A percentile compares a stretch with the other conserved stretches of the same genome.
Conservation (phyloP, 2,797 vertebrate genomes). For the Chaenodraco wilsoni region DNA sequence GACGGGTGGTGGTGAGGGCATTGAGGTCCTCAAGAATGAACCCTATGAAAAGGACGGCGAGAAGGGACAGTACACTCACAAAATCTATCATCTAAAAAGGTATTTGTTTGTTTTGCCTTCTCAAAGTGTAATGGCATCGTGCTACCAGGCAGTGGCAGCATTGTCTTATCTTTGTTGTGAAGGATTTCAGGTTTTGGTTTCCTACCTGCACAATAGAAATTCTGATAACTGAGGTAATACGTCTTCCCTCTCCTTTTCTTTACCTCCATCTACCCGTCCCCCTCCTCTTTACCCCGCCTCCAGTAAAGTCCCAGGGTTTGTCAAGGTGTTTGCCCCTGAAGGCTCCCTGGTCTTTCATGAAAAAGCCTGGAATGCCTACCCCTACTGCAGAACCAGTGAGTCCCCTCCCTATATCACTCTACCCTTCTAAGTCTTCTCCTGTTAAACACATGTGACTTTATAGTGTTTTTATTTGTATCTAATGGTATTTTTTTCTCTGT, state of each 20-base stretch:
- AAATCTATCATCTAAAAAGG: conserved; percentile 90
- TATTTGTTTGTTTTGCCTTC: conserved; percentile 4
- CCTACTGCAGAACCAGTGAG: conserved; percentile 96
- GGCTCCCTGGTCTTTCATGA: conserved; percentile 93
- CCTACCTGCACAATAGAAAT: conserved; percentile 7
- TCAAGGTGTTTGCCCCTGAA: conserved; percentile 91
- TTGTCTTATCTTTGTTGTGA: conserved; percentile 47
- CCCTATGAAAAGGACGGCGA: conserved; percentile 92
- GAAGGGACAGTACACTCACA: conserved; percentile 95
- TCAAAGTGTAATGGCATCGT: conserved; percentile 40
- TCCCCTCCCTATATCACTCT: conserved; percentile 14
- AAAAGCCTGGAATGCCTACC: conserved; percentile 97
- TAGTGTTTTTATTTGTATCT: neutral
- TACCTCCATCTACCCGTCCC: neutral
- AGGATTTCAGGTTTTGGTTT: neutral
- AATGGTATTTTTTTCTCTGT: neutral
- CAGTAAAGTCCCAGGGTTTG: conserved; percentile 93
- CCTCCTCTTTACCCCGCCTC: conserved; percentile 17
- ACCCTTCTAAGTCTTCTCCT: neutral
- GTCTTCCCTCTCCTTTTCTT: conserved; percentile 20
- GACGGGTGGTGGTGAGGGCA: conserved; percentile 95
- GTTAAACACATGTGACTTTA: conserved; percentile 2
- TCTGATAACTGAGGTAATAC: conserved; percentile 12
- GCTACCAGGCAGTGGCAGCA: conserved; percentile 69
- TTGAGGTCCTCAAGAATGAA: conserved; percentile 93